phyloP scores from a whole-genome alignment of 2,888 invertebrate genomes.

The Cremastinae sp. region DNA sequence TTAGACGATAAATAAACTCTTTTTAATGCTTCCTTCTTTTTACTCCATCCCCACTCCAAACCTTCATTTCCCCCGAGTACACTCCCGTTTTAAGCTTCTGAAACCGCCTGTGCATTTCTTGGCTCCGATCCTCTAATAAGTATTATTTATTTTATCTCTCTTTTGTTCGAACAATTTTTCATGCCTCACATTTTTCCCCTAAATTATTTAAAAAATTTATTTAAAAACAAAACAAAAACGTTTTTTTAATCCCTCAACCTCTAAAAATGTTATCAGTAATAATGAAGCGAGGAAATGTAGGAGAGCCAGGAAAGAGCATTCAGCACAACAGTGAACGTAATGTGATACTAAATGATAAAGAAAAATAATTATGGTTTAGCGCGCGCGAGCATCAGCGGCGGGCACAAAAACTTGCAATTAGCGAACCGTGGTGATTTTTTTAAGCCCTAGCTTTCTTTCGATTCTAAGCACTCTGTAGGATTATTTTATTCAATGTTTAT shows the following conservation, averaged over 20 bases:
- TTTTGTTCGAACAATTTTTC: slow-evolving; percentile 7
- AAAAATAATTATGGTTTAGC: slow-evolving; percentile 78
- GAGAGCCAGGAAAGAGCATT: slow-evolving; percentile 76
- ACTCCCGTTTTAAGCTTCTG: slow-evolving; percentile 62
- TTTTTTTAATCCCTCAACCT: no score
- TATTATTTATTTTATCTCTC: no score
- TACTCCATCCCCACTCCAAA: not conserved
- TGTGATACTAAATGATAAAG: slow-evolving; percentile 81
- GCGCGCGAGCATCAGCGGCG: slow-evolving; percentile 68
- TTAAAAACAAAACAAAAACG: no score
- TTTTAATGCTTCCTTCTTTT: slow-evolving; percentile 48
- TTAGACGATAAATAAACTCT: slow-evolving; percentile 57
- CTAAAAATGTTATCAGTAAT: no score
- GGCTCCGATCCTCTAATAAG: slow-evolving; percentile 61
- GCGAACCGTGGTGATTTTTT: slow-evolving; percentile 62
- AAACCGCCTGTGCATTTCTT: slow-evolving; percentile 65
- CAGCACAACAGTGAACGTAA: slow-evolving; percentile 80
- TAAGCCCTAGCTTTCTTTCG: slow-evolving; percentile 57
- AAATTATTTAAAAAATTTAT: no score
- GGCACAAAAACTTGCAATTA: slow-evolving; percentile 62
- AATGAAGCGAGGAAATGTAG: slow-evolving; percentile 55
- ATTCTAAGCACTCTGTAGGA: slow-evolving; percentile 54
- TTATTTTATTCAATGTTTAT: slow-evolving; percentile 23
- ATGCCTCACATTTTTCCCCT: not conserved
- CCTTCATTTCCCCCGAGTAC: slow-evolving; percentile 46